A percentile compares a stretch with the other conserved stretches of the same genome.
phyloP scores from a whole-genome alignment of 30 jellyfish, hydroid and myxozoan genomes.

The Aurelia aurita region DNA sequence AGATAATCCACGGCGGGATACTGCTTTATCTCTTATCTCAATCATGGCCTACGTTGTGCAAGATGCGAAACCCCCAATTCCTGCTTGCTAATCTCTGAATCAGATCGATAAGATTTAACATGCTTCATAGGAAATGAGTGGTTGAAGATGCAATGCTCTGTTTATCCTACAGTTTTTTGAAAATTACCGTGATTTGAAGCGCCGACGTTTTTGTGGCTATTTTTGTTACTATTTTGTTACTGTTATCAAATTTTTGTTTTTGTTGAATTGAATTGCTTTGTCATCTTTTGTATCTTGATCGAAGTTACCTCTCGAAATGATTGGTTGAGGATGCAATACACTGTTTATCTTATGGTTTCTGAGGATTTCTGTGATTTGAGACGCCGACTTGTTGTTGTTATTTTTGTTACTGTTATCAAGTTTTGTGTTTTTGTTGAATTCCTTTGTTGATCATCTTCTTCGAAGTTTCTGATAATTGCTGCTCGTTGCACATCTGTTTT shows the following conservation, averaged over 20 bases:
- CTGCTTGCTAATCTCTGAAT: slow-evolving; percentile 20
- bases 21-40: slow-evolving; percentile 3
- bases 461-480: too few species aligned
- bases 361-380: too few species aligned
- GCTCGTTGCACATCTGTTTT: too few species aligned
- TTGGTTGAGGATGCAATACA: too few species aligned
- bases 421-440: too few species aligned
- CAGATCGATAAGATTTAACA: slow-evolving; percentile 17
- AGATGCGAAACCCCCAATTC: background rate
- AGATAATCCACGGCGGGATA: slow-evolving; percentile 34
- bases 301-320: background rate
- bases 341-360: too few species aligned
- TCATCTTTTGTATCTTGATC: background rate
- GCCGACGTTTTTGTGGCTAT: slow-evolving; percentile 20
- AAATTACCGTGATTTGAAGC: background rate
- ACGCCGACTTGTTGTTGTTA: too few species aligned
- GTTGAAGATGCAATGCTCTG: slow-evolving; percentile 12
- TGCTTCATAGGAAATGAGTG: slow-evolving; percentile 41
- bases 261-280: background rate
- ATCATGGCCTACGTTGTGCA: background rate
- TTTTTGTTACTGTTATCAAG: too few species aligned
- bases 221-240: slow-evolving; percentile 11
- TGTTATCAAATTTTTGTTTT: background rate
- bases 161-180: slow-evolving; percentile 24
- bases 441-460: too few species aligned